Evolutionary conservation across 2,888 invertebrate species (phyloP).

Genomic region (Entomobrya multifasciata): DNA sequence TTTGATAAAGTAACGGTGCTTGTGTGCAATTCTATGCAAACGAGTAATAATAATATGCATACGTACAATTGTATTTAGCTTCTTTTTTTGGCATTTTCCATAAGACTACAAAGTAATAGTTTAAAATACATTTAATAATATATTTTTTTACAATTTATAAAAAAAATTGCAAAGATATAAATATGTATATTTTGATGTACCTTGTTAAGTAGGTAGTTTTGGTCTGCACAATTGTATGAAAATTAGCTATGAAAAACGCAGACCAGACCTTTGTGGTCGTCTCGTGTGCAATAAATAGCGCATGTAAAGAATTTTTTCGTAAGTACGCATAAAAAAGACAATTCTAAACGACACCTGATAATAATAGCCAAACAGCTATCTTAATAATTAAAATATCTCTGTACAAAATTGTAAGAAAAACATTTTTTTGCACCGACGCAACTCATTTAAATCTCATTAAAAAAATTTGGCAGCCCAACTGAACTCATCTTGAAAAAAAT

Average conservation of each 20-base stretch:
- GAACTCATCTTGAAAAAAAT: neutral
- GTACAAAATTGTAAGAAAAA: neutral
- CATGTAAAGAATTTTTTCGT: neutral
- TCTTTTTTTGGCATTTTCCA: too few species aligned
- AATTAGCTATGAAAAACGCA: too few species aligned
- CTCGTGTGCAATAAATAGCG: too few species aligned
- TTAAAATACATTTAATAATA: too few species aligned
- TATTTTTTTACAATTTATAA: neutral
- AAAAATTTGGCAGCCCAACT: neutral
- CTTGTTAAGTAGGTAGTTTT: neutral
- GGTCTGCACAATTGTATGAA: neutral
- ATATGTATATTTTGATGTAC: neutral
- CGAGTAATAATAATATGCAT: too few species aligned
- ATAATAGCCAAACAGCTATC: too few species aligned
- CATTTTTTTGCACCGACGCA: neutral
- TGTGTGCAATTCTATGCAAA: too few species aligned
- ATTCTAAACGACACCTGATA: neutral
- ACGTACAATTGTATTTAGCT: too few species aligned
- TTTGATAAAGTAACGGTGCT: too few species aligned
- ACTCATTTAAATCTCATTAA: slow-evolving; percentile 43
- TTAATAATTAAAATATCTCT: too few species aligned
- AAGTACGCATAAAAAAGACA: neutral
- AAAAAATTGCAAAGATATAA: neutral
- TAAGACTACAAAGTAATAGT: too few species aligned
- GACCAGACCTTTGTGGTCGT: too few species aligned